A percentile compares a stretch with the other conserved stretches of the same genome.
phyloP scores from a whole-genome alignment of 2,888 invertebrate genomes.

The Philopedon plagiatum region DNA sequence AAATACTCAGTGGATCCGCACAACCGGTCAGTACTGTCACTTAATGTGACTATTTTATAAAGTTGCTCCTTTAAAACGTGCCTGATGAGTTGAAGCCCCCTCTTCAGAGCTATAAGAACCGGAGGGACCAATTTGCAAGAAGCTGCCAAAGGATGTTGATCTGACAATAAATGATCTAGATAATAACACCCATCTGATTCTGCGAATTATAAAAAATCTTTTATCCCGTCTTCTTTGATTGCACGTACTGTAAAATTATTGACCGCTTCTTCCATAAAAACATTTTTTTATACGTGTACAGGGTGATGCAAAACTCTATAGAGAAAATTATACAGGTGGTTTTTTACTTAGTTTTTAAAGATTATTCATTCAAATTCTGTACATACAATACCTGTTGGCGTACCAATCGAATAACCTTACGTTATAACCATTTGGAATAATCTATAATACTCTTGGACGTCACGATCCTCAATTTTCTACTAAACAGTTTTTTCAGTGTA shows the following conservation, averaged over 20 bases:
- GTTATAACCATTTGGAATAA: no score
- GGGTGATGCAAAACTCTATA: no score
- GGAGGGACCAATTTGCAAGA: constrained; percentile 55
- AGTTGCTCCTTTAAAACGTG: constrained; percentile 65
- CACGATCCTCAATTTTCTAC: no score
- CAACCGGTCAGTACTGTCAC: constrained; percentile 53
- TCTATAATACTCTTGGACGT: no score
- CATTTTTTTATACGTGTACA: neutral
- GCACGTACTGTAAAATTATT: neutral
- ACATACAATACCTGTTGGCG: no score
- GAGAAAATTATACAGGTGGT: no score
- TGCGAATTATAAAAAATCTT: constrained; percentile 27
- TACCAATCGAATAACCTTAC: no score
- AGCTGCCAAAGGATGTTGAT: constrained; percentile 55
- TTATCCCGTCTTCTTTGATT: neutral
- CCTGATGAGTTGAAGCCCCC: constrained; percentile 52
- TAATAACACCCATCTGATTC: constrained; percentile 42
- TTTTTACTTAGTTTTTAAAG: no score
- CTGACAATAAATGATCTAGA: constrained; percentile 40
- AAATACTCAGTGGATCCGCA: constrained; percentile 29
- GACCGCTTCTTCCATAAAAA: neutral
- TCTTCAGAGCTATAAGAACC: constrained; percentile 53
- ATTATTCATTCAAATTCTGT: no score
- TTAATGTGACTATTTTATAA: constrained; percentile 65
- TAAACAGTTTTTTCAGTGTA: no score